Conservation (phyloP, 2,113 vertebrate genomes). For the Paratilapia polleni region DNA sequence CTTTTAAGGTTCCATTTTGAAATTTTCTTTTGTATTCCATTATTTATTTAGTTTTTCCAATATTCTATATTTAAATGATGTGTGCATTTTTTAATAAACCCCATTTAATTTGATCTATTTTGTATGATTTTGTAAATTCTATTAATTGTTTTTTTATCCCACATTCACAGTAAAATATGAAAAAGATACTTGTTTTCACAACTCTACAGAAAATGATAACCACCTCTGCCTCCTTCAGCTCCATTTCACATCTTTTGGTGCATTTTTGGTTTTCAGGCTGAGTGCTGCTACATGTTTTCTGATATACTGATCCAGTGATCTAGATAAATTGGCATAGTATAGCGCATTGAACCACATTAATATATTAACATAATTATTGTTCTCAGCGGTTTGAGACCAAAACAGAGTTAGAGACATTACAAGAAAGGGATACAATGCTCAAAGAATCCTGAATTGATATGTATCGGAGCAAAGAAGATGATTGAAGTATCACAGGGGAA, state of each 20-base stretch:
- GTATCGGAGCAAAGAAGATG: neutral
- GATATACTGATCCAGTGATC: no score
- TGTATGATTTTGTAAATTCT: neutral
- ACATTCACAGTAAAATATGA: neutral
- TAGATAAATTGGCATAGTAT: no score
- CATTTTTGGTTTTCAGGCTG: neutral
- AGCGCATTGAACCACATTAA: neutral
- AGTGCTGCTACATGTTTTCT: neutral
- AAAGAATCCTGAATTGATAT: neutral
- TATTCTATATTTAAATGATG: no score
- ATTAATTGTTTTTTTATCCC: neutral
- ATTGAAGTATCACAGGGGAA: neutral
- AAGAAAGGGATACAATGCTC: neutral
- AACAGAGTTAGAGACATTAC: neutral
- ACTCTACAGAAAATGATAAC: neutral
- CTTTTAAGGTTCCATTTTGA: no score
- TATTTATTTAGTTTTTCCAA: no score
- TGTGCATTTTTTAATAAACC: neutral
- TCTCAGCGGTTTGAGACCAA: neutral
- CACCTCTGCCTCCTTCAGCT: neutral
- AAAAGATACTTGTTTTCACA: neutral
- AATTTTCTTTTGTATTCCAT: no score
- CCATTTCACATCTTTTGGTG: neutral
- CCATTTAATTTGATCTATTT: neutral
- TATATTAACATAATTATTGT: neutral